A percentile compares a stretch with the other conserved stretches of the same genome.
phyloP scores from a whole-genome alignment of 2,888 invertebrate species.

The Seira sanloemensis region DNA sequence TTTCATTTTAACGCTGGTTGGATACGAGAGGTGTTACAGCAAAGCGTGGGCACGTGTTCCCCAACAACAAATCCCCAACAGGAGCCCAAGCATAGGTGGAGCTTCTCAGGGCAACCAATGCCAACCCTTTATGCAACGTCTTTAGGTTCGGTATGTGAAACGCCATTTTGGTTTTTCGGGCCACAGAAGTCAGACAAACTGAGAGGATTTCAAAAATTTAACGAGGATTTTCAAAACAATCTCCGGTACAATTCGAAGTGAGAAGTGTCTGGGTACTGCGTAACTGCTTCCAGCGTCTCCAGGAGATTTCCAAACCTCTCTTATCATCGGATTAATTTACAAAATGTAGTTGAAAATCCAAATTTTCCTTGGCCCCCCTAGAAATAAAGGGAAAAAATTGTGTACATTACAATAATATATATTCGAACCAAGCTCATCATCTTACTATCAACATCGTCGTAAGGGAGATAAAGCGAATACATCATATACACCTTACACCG shows the following conservation, averaged over 20 bases:
- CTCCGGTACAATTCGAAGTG: slow-evolving; percentile 43
- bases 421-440: slow-evolving; percentile 48
- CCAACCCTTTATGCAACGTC: slow-evolving; percentile 48
- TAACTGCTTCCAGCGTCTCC: slow-evolving; percentile 36
- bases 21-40: slow-evolving; percentile 57
- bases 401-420: slow-evolving; percentile 47
- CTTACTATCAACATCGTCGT: slow-evolving; percentile 41
- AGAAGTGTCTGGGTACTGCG: slow-evolving; percentile 8
- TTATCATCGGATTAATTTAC: background rate
- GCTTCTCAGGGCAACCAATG: slow-evolving; percentile 57
- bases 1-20: slow-evolving; percentile 35
- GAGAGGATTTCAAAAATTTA: slow-evolving; percentile 62
- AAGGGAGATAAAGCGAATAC: slow-evolving; percentile 36
- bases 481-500: slow-evolving; percentile 56
- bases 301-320: slow-evolving; percentile 36
- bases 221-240: slow-evolving; percentile 59
- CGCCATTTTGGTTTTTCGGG: slow-evolving; percentile 73
- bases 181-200: slow-evolving; percentile 70
- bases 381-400: slow-evolving; percentile 36
- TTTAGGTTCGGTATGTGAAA: slow-evolving; percentile 60
- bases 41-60: slow-evolving; percentile 68
- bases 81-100: slow-evolving; percentile 61
- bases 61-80: slow-evolving; percentile 50
- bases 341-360: slow-evolving; percentile 44
- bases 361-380: slow-evolving; percentile 54